Conservation (phyloP, 2,113 vertebrate species). For the Tupaia tana region DNA sequence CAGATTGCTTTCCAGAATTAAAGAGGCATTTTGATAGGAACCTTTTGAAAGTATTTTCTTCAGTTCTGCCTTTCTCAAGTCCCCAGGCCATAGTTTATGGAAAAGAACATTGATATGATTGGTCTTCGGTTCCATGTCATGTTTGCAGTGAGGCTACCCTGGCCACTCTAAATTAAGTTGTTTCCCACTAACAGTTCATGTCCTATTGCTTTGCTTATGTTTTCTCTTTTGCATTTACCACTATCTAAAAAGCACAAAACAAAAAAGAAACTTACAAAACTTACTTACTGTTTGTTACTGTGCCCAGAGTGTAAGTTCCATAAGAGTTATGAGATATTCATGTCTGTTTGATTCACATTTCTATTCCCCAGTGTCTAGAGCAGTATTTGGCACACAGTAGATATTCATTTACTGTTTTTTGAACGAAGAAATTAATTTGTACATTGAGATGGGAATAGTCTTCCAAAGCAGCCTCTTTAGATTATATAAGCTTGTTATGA, state of each 20-base stretch:
- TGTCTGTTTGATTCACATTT: background rate
- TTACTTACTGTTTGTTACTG: background rate
- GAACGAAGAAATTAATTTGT: constrained; percentile 5
- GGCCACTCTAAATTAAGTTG: background rate
- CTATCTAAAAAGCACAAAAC: background rate
- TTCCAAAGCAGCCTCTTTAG: background rate
- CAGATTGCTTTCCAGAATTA: background rate
- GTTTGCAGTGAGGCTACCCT: background rate
- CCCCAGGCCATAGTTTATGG: no score
- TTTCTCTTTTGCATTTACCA: background rate
- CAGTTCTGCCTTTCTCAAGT: background rate
- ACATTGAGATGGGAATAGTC: background rate
- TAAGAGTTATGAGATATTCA: background rate
- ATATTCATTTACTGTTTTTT: background rate
- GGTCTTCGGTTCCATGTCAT: background rate
- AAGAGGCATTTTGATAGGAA: background rate
- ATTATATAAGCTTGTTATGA: background rate
- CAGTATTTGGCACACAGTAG: background rate
- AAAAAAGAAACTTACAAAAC: background rate
- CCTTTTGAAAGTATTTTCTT: background rate
- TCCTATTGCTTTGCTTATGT: background rate
- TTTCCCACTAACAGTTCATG: background rate
- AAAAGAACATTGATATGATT: background rate
- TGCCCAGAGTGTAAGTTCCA: background rate
- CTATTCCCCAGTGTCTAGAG: background rate